Evolutionary conservation across 2,113 vertebrate species (phyloP), one percentile per base, ranked within the genome.

Genomic region (Conger conger): DNA sequence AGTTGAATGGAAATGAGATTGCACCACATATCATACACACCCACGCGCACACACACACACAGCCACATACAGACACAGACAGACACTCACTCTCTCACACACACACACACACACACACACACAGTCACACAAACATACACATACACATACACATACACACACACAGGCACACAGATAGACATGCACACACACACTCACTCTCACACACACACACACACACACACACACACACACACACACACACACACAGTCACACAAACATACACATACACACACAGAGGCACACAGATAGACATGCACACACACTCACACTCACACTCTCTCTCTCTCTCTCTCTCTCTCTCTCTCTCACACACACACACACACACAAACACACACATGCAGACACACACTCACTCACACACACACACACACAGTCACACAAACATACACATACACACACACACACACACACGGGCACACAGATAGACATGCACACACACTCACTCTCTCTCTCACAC

Each of bases 61-160:
- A n/a, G n/a, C n/a, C n/a, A n/a, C n/a, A n/a, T n/a, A n/a, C n/a
- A n/a, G n/a, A n/a, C n/a, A n/a, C n/a, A n/a, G n/a, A n/a, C n/a
- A n/a, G n/a, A n/a, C 35, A 36, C 7, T 23, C 18, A 57, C 2
- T 1, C 18, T 15, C 54, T 5, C 4, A 17, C 54, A 3, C 54
- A n/a, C 23, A 37, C 38, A 37, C 33, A n/a, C 15, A 6, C 73
- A 90, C 82, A 86, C 80, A 80, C 87, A 88, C 87, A 83, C 86
- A 87, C 57, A 57, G 5, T 3, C 68, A 4, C 88, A 84, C 86
- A 77, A 76, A n/a, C 45, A 30, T 77, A 53, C 63, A 30, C 23
- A 13, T 2, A 17, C 17, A 17, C 60, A 33, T 40, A 27, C 57
- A 53, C 5, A 45, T 88, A 91, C 91, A 92, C 88, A 82, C 91